Evolutionary conservation across 2,113 vertebrate species (phyloP).

Genomic region (Crocuta crocuta): DNA sequence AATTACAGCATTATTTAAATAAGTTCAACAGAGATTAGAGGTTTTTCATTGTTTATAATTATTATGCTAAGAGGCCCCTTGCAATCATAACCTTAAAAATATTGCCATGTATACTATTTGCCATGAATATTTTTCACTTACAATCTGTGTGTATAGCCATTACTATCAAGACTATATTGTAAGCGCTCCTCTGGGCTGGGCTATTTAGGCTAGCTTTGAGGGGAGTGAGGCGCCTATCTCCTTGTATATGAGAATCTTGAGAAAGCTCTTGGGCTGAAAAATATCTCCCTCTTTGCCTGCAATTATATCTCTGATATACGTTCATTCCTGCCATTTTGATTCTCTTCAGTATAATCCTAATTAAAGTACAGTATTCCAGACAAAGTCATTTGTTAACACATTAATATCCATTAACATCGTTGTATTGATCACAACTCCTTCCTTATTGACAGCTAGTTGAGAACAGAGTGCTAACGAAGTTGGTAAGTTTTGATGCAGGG

Average conservation of each 20-base stretch:
- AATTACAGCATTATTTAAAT: background rate
- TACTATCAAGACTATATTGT: background rate
- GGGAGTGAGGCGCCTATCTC: background rate
- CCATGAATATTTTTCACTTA: background rate
- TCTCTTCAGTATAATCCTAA: background rate
- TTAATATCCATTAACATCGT: background rate
- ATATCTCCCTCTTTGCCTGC: background rate
- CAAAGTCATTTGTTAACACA: background rate
- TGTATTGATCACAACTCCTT: background rate
- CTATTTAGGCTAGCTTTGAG: background rate
- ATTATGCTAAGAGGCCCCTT: background rate
- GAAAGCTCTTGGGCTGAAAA: background rate
- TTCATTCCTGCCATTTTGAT: background rate
- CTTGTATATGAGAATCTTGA: background rate
- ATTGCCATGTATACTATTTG: background rate
- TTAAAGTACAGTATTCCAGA: slow-evolving; percentile 13
- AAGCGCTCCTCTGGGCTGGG: background rate
- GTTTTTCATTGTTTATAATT: background rate
- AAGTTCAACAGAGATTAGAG: background rate
- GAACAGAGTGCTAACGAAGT: background rate
- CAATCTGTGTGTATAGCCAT: background rate
- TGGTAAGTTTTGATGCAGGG: background rate
- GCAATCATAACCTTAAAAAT: slow-evolving; percentile 9
- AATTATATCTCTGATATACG: background rate
- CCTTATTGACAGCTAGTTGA: background rate